Percentiles rank a stretch among this genome's conserved stretches.
phyloP scores from a whole-genome alignment of 2,797 vertebrate genomes.

The Buphagus erythrorhynchus region DNA sequence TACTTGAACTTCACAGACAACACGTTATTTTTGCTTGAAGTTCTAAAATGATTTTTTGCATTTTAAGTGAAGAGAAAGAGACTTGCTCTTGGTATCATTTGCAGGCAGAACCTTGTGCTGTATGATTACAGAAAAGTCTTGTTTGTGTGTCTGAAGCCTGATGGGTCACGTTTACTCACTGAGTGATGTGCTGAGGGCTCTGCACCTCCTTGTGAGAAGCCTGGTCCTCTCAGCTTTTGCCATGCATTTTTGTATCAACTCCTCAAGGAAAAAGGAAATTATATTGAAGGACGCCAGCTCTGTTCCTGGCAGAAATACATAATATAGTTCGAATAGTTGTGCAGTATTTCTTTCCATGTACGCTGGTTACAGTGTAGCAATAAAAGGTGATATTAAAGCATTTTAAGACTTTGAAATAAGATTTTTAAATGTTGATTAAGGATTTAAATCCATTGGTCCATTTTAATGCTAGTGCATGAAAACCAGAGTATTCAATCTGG shows the following conservation, averaged over 20 bases:
- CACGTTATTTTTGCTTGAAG: not conserved
- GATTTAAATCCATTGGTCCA: not conserved
- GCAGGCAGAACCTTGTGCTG: not conserved
- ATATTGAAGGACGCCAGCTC: not conserved
- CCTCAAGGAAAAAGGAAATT: not conserved
- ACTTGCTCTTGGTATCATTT: not conserved
- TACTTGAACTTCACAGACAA: not conserved
- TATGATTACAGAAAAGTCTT: not conserved
- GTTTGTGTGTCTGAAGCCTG: not conserved
- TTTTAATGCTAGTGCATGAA: not conserved
- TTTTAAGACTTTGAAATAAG: not conserved
- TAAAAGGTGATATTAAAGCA: not conserved
- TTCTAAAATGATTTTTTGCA: not conserved
- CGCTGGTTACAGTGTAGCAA: not conserved
- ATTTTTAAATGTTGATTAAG: not conserved
- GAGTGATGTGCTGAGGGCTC: not conserved
- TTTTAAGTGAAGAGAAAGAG: not conserved
- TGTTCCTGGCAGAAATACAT: not conserved
- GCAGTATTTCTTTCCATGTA: not conserved
- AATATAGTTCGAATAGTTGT: not conserved
- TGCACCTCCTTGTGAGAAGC: not conserved
- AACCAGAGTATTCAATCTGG: not conserved
- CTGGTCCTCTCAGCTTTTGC: not conserved
- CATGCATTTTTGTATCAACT: not conserved
- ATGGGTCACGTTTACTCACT: fast-evolving